phyloP scores from a whole-genome alignment of 2,797 vertebrate species.

The Eidolon dupreanum region DNA sequence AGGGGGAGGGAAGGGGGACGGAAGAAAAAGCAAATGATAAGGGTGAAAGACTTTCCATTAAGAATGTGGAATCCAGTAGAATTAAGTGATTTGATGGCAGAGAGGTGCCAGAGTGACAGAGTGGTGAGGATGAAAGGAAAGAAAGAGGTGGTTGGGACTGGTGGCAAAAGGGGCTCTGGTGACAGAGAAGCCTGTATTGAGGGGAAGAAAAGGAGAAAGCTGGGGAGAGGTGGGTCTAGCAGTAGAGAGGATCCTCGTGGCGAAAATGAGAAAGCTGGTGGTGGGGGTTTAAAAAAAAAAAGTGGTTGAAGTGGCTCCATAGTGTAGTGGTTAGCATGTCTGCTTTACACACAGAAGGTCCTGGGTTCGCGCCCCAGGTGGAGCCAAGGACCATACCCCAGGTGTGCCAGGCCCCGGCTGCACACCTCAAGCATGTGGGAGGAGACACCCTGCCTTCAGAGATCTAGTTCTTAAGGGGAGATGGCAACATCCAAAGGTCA shows the following conservation, averaged over 20 bases:
- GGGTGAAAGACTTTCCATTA: neutral
- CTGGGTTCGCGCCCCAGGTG: too few species aligned
- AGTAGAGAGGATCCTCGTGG: neutral
- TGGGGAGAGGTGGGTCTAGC: neutral
- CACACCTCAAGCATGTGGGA: too few species aligned
- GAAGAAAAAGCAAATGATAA: neutral
- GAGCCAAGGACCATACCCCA: too few species aligned
- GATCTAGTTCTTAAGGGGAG: too few species aligned
- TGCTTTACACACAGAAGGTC: too few species aligned
- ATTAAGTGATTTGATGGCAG: neutral
- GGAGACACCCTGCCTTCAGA: too few species aligned
- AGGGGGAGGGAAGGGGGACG: neutral
- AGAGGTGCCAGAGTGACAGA: too few species aligned
- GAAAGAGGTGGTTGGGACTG: neutral
- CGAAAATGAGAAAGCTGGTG: neutral
- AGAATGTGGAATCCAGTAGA: neutral
- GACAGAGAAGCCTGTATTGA: neutral
- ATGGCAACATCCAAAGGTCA: too few species aligned
- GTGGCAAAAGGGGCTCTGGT: neutral
- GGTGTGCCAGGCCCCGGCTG: too few species aligned
- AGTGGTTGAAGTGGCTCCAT: too few species aligned
- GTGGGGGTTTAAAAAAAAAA: neutral
- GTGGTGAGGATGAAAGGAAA: neutral
- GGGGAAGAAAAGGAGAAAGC: neutral
- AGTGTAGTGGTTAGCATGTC: too few species aligned